Evolutionary conservation across 2,888 invertebrate genomes (phyloP), one percentile per base, ranked within the genome.

Genomic region (Auanema freiburgensis): DNA sequence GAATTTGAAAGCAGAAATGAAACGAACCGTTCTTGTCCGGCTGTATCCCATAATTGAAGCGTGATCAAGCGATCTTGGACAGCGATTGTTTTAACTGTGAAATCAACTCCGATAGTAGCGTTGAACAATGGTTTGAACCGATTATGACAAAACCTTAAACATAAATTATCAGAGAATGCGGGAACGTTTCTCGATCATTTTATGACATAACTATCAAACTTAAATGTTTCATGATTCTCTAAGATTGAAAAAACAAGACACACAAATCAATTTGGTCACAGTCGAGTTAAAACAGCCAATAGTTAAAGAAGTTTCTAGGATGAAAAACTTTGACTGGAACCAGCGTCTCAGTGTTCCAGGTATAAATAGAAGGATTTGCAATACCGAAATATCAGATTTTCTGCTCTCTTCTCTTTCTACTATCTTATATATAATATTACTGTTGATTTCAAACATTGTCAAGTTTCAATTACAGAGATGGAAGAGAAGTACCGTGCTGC

Each of bases 101-200:
- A 87, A 78, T 88, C 87, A 23, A 88, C 87, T 40, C 87, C 88
- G 21, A 88, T 87, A 5, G 88, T 88, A 1, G 87, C 85, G 60
- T 86, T 86, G 78, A 87, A 87, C 58, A 85, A 85, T 5, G 85
- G 81, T 66, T 85, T 85, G 79, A 87, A 88, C 42, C 84, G 80
- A 57, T 85, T 85, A 67, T 86, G 86, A 59, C 87, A 87, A 76
- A 87, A 87, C 57, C 80, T 79, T 46, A 33, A 67, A 57, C 18
- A 25, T n/a, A 52, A 23, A 6, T 24, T 6, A 23, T 24, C 6
- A 5, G 10, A n/a, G 18, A 18, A 5, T 8, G 33, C 33, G 33
- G 33, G 8, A 33, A 33, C 33, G 3, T 33, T 33, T 33, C 33
- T 33, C 8, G 4, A 3, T 33, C 4, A 46, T 46, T 46, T 46